phyloP scores from a whole-genome alignment of 2,797 vertebrate genomes.

The Hypotaenidia philippensis region DNA sequence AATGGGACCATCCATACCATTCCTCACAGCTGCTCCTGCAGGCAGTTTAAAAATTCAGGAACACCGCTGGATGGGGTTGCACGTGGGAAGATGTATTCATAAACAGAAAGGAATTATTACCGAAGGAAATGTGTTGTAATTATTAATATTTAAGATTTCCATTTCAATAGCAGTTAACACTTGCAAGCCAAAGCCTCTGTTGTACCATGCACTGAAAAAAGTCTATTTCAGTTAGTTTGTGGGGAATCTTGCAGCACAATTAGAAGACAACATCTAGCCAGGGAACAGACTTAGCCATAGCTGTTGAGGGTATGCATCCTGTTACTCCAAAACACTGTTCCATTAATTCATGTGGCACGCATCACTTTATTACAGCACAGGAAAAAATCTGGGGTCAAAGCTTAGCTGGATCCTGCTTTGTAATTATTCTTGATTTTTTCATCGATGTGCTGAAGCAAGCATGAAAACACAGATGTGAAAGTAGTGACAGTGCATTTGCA shows the following conservation, averaged over 20 bases:
- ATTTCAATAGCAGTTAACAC: not conserved
- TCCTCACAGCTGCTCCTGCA: not conserved
- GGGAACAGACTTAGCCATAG: not conserved
- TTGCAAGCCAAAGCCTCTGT: not conserved
- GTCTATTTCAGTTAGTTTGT: not conserved
- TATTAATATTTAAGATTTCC: not conserved
- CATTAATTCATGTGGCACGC: not conserved
- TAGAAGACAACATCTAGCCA: not conserved
- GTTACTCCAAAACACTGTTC: not conserved
- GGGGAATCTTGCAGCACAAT: not conserved
- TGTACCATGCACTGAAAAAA: not conserved
- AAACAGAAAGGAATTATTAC: constrained; percentile 1
- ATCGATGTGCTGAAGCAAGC: not conserved
- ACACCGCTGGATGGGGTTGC: not conserved
- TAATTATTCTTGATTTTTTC: constrained; percentile 10
- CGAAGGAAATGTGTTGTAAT: not conserved
- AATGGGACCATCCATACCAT: not conserved
- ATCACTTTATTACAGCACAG: not conserved
- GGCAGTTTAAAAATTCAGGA: constrained; percentile 19
- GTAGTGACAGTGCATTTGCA: not conserved
- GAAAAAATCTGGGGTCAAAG: constrained; percentile 1
- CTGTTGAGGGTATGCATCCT: not conserved
- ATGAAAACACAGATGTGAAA: not conserved
- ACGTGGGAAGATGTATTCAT: not conserved
- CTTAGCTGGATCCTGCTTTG: not conserved